Evolutionary conservation across 2,113 vertebrate genomes (phyloP).

Genomic region (Eubucco bourcierii): DNA sequence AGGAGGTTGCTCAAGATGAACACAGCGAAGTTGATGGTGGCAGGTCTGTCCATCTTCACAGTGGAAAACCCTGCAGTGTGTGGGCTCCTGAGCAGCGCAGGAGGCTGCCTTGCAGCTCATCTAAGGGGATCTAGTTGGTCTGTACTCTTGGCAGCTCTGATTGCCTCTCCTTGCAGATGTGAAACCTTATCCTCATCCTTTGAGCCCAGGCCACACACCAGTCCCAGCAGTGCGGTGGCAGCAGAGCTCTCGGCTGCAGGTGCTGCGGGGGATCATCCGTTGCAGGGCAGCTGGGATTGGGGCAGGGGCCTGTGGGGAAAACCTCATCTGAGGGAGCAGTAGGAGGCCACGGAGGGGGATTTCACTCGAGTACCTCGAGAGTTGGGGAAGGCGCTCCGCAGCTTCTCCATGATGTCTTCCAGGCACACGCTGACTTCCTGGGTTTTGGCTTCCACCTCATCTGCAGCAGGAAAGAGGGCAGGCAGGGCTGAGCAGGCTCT

Average conservation of each 20-base stretch:
- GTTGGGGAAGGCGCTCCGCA: conserved; percentile 91
- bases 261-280: background rate
- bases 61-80: fast-evolving
- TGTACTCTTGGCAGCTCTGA: background rate
- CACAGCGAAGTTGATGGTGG: background rate
- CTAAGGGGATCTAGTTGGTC: background rate
- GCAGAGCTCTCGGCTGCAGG: background rate
- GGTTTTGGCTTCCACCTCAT: conserved; percentile 84
- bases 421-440: conserved; percentile 92
- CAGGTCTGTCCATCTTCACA: background rate
- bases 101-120: background rate
- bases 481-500: background rate
- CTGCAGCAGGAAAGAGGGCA: conserved; percentile 66
- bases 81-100: background rate
- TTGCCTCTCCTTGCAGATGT: background rate
- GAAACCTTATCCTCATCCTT: conserved; percentile 20
- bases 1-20: background rate
- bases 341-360: conserved; percentile 59
- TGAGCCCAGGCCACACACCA: background rate
- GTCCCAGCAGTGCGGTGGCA: conserved; percentile 5
- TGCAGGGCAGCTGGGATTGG: background rate
- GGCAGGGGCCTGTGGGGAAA: background rate
- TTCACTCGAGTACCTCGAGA: conserved; percentile 73
- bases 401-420: conserved; percentile 97
- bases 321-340: conserved; percentile 42